Percentiles rank a stretch among this genome's conserved stretches.
Conservation (phyloP, 1,140 invertebrate genomes). For the Scylla paramamosain region DNA sequence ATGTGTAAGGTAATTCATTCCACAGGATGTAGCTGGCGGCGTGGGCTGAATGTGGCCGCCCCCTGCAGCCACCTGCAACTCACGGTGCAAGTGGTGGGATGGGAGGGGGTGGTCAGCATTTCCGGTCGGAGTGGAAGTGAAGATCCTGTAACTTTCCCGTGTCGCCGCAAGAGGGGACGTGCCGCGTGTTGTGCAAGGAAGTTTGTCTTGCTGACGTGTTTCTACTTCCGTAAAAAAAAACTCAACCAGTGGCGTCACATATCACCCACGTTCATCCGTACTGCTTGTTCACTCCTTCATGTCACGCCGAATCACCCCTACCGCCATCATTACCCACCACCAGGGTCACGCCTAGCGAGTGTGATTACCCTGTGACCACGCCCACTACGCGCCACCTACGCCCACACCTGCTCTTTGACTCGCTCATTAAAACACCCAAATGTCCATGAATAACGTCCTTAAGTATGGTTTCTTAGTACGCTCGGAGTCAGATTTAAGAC, state of each 20-base stretch:
- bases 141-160: neutral
- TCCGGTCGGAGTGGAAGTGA: neutral
- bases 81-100: neutral
- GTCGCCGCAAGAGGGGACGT: neutral
- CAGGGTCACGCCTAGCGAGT: neutral
- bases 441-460: neutral
- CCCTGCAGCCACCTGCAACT: neutral
- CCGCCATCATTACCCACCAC: neutral
- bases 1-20: neutral
- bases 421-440: neutral
- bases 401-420: too few species aligned
- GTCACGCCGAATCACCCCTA: neutral
- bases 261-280: neutral
- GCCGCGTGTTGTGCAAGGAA: neutral
- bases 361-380: neutral
- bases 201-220: neutral
- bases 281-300: neutral
- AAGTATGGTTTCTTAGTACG: neutral
- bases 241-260: neutral
- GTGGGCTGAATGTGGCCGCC: neutral
- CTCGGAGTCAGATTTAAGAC: neutral
- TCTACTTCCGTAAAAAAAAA: neutral
- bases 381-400: too few species aligned
- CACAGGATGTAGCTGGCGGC: neutral
- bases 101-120: conserved; percentile 25